A percentile compares a stretch with the other conserved stretches of the same genome.
phyloP scores from a whole-genome alignment of 1,140 invertebrate species.

The Drosophila neocordata region DNA sequence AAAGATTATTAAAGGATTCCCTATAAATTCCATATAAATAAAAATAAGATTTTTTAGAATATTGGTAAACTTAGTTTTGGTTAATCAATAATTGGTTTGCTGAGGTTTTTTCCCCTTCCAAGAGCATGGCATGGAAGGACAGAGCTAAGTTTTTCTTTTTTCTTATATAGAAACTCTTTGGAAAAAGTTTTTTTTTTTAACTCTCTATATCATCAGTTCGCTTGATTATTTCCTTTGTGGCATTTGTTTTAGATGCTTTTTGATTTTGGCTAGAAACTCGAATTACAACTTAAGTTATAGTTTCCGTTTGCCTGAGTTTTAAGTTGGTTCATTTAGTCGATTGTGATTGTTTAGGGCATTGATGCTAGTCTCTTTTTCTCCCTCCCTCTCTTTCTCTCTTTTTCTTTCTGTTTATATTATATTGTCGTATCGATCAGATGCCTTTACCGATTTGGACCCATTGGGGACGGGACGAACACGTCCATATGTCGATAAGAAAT shows the following conservation, averaged over 20 bases:
- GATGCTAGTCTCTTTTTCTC: slow-evolving; percentile 12
- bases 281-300: background rate
- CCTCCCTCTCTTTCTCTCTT: slow-evolving; percentile 12
- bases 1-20: too few relatives aligned
- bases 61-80: too few relatives aligned
- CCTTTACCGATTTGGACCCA: slow-evolving; percentile 96
- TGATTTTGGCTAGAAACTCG: background rate
- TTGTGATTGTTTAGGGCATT: slow-evolving; percentile 19
- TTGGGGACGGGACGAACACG: slow-evolving; percentile 93
- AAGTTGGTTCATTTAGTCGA: slow-evolving; percentile 9
- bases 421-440: slow-evolving; percentile 84
- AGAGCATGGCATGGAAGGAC: too few relatives aligned
- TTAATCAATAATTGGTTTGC: too few relatives aligned
- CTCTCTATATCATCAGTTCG: background rate
- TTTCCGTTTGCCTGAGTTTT: background rate
- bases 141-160: too few relatives aligned
- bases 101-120: too few relatives aligned
- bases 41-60: too few relatives aligned
- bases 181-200: too few relatives aligned
- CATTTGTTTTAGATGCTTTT: slow-evolving; percentile 18
- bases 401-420: slow-evolving; percentile 18
- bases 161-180: too few relatives aligned
- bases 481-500: slow-evolving; percentile 96
- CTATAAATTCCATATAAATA: too few relatives aligned
- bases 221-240: background rate